Base-by-base conservation (phyloP, 23 tunicate species). In the Trididemnum nubilum region DNA sequence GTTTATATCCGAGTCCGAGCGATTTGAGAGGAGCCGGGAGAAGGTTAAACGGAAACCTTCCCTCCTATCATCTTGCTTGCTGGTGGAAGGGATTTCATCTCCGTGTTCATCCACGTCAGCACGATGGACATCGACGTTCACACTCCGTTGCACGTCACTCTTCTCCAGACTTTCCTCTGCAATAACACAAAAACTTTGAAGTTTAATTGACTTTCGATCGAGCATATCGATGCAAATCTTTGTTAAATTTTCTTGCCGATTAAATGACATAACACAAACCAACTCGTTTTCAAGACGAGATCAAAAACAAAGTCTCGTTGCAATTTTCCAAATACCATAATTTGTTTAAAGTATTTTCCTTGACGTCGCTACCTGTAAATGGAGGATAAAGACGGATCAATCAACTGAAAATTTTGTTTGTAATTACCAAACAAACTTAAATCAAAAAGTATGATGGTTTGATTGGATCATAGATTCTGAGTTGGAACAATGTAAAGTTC, bases 161-260 rank as follows among this genome's bases (percentile, higher is more conserved):
- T 34, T 59, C 52, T 80, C 74, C 73, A 80, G 64, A 80, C 34
- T 64, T 7, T 63, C 84, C 34, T 80, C 74, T 64, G 22, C 23
- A 63, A 22, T 2, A 23, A 77, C 26, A 44, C 54, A 44, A 44
- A 71, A 7, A 7, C 30, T 29, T 27, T 71, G 26, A 15, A 29
- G 26, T 33, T 29, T 29, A 71, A 28, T 29, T 29, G 30, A 12
- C 50, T 71, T 33, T 32, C 49, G 5, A 29, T 7, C 77, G 33
- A 71, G 49, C 12, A 71, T 27, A 32, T 19, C 12, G 19, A 50
- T 19, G 57, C 19, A 50, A 50, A 50, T 50, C 18, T 19, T 50
- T 12, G 12, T 12, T 19, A 50, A 50, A 12, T 50, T 50, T 50
- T n/a, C n/a, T n/a, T n/a, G n/a, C n/a, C n/a, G n/a, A n/a, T n/a